Percentiles rank a stretch among this genome's conserved stretches.
These are phyloP conservation scores for Cardinalis cardinalis DNA, from an alignment of 2,113 vertebrate genomes.

Conservation along the genomic window DNA sequence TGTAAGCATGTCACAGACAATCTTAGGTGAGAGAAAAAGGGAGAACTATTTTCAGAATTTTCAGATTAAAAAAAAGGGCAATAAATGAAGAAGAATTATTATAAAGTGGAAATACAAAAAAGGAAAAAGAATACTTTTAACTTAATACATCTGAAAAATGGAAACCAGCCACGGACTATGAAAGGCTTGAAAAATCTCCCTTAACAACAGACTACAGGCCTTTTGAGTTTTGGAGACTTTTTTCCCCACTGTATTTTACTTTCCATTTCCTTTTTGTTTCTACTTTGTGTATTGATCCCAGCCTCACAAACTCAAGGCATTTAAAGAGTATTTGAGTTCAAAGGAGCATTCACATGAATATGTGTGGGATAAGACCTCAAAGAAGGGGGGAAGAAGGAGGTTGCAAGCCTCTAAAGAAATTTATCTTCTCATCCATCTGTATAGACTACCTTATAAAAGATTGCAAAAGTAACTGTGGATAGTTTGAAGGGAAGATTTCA, in stretches of 20 bases:
- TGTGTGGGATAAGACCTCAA: not conserved
- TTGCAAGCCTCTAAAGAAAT: not conserved
- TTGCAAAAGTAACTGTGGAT: not conserved
- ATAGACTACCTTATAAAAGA: not conserved
- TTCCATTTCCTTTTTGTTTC: not conserved
- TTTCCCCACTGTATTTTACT: not conserved
- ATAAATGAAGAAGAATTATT: constrained; percentile 22
- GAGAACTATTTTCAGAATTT: not conserved
- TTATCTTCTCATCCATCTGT: not conserved
- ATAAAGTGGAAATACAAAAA: not conserved
- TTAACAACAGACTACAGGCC: not conserved
- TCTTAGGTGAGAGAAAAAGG: not conserved
- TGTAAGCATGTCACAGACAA: not conserved
- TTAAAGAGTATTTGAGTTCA: constrained; percentile 30
- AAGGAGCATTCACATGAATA: not conserved
- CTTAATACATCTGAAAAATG: not conserved
- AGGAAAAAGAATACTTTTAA: not conserved
- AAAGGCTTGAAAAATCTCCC: constrained; percentile 9
- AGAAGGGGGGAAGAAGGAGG: not conserved
- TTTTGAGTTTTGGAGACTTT: not conserved
- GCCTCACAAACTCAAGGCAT: not conserved
- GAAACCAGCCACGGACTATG: not conserved
- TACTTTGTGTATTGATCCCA: not conserved
- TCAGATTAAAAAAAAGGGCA: not conserved
- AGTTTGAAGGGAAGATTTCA: constrained; percentile 25